A percentile compares a stretch with the other conserved stretches of the same genome.
These are phyloP conservation scores for Fregetta grallaria DNA, from an alignment of 2,113 vertebrate genomes.

Conservation along the genomic window DNA sequence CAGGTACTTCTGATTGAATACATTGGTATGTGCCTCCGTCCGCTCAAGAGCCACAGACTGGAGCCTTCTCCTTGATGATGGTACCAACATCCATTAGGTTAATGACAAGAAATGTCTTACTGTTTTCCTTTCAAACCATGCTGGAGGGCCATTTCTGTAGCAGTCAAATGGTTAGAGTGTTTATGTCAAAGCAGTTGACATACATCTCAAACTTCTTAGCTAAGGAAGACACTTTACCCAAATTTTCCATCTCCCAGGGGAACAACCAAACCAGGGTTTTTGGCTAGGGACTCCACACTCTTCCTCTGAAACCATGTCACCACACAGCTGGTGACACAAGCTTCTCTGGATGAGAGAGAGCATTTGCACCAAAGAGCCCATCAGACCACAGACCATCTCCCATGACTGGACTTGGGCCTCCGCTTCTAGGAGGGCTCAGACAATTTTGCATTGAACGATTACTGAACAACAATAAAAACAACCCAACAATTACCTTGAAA, in stretches of 20 bases:
- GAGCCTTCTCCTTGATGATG: background rate
- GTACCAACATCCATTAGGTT: background rate
- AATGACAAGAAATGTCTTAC: background rate
- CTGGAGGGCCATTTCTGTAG: background rate
- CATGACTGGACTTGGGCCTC: background rate
- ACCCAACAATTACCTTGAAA: background rate
- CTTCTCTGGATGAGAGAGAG: rapidly evolving
- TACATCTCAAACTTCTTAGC: background rate
- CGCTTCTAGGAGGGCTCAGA: background rate
- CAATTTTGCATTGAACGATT: background rate
- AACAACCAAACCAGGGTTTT: background rate
- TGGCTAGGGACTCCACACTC: too few relatives aligned
- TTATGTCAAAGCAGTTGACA: rapidly evolving
- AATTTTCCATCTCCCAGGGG: background rate
- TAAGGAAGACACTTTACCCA: background rate
- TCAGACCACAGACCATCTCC: background rate
- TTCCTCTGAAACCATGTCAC: background rate
- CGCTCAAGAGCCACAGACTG: background rate
- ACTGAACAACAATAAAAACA: background rate
- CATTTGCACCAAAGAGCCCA: background rate
- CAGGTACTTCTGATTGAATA: background rate
- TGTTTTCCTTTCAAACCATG: background rate
- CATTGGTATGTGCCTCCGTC: rapidly evolving
- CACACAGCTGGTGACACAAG: rapidly evolving
- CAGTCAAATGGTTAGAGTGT: rapidly evolving